Conservation (phyloP, 2,888 invertebrate genomes). For the Peribatodes rhomboidaria region DNA sequence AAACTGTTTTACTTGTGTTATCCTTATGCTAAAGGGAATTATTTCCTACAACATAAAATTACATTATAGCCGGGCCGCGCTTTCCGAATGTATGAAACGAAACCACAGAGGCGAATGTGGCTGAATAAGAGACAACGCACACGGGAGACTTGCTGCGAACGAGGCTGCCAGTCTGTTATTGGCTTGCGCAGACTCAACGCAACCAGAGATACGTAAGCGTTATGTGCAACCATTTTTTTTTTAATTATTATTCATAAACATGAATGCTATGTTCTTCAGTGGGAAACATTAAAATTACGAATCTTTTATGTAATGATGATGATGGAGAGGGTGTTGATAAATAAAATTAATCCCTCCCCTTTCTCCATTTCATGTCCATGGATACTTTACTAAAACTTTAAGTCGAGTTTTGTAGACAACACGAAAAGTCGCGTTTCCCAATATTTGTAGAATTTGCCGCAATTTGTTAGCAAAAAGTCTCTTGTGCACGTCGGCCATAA, state of each 20-base stretch:
- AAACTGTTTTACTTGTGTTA: constrained; percentile 73
- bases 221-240: background rate
- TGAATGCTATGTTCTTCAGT: no score
- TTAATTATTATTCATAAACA: no score
- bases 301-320: no score
- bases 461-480: background rate
- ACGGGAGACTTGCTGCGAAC: background rate
- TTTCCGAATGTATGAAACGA: constrained; percentile 29
- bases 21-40: constrained; percentile 78
- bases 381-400: background rate
- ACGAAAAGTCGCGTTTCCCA: no score
- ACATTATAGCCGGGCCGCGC: constrained; percentile 58
- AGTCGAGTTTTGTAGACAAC: no score
- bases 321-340: no score
- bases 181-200: no score
- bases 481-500: background rate
- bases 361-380: no score
- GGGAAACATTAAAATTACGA: no score
- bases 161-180: background rate
- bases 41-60: constrained; percentile 79
- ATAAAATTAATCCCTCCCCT: no score
- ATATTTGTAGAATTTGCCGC: no score
- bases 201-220: background rate
- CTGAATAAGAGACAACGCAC: background rate
- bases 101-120: constrained; percentile 13